Percentiles rank a stretch among this genome's conserved stretches.
phyloP scores from a whole-genome alignment of 2,888 invertebrate species.

The Endomychus coccineus region DNA sequence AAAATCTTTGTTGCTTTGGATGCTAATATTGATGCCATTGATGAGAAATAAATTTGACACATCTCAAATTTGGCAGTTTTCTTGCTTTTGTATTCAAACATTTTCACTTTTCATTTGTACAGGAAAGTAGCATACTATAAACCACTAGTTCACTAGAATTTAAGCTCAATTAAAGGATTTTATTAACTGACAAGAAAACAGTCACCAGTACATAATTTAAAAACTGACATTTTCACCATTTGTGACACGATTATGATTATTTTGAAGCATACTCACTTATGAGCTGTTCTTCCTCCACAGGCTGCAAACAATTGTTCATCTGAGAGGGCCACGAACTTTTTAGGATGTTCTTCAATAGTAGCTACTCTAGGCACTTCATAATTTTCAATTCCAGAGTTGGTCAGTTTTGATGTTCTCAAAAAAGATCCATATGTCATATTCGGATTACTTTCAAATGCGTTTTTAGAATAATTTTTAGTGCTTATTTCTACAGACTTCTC shows the following conservation, averaged over 20 bases:
- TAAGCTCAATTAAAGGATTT: too few species aligned
- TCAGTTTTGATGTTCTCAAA: slow-evolving; percentile 44
- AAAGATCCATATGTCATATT: slow-evolving; percentile 43
- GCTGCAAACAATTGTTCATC: slow-evolving; percentile 75
- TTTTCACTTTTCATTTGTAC: too few species aligned
- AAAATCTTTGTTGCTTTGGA: too few species aligned
- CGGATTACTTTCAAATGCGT: slow-evolving; percentile 32
- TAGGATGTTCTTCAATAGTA: slow-evolving; percentile 21
- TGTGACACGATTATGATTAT: neutral
- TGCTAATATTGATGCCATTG: too few species aligned
- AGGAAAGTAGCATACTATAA: too few species aligned
- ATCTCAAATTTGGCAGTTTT: too few species aligned
- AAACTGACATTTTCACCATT: neutral
- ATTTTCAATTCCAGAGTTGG: slow-evolving; percentile 39
- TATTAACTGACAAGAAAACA: too few species aligned
- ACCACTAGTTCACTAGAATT: too few species aligned
- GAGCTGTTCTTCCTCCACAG: slow-evolving; percentile 76
- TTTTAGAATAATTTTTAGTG: slow-evolving; percentile 36
- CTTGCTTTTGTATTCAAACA: too few species aligned
- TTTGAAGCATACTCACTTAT: slow-evolving; percentile 55
- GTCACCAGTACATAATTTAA: neutral
- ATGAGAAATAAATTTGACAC: too few species aligned
- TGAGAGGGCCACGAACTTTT: slow-evolving; percentile 43
- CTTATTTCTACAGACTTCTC: slow-evolving; percentile 38
- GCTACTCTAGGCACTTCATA: slow-evolving; percentile 22